These are phyloP conservation scores for Dinothrombium tinctorium DNA, from an alignment of 1,140 invertebrate species.

Conservation along the genomic window DNA sequence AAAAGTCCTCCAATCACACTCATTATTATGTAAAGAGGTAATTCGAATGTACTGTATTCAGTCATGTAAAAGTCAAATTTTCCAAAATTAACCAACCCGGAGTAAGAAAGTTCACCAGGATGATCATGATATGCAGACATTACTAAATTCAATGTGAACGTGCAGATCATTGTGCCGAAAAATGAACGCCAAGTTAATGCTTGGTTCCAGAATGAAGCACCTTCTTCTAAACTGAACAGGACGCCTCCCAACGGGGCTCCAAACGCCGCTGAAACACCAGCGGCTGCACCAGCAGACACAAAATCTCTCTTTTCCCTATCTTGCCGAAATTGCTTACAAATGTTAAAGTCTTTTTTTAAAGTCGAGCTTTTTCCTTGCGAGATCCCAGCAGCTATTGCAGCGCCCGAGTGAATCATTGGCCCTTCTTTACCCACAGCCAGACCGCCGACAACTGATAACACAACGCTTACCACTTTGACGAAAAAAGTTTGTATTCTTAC, in stretches of 20 bases:
- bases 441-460: slow-evolving; percentile 86
- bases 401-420: slow-evolving; percentile 96
- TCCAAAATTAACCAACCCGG: slow-evolving; percentile 84
- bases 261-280: slow-evolving; percentile 13
- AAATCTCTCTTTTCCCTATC: slow-evolving; percentile 98
- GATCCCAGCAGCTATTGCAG: slow-evolving; percentile 89
- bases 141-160: slow-evolving; percentile 77
- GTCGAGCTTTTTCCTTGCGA: slow-evolving; percentile 90
- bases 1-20: slow-evolving; percentile 60
- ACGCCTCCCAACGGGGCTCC: slow-evolving; percentile 49
- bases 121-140: slow-evolving; percentile 67
- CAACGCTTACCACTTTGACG: slow-evolving; percentile 83
- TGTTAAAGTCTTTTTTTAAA: slow-evolving; percentile 49
- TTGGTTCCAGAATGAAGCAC: slow-evolving; percentile 97
- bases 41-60: slow-evolving; percentile 64
- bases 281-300: slow-evolving; percentile 53
- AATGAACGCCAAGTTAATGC: slow-evolving; percentile 89
- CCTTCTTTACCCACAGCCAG: slow-evolving; percentile 96
- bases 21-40: slow-evolving; percentile 73
- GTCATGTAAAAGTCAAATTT: slow-evolving; percentile 65
- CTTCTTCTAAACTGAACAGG: slow-evolving; percentile 91
- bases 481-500: slow-evolving; percentile 78
- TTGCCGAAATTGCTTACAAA: slow-evolving; percentile 75
- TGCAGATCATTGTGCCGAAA: slow-evolving; percentile 91
- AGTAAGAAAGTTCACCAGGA: slow-evolving; percentile 42